Base-by-base conservation (phyloP, 2,113 vertebrate genomes). In the Phycodurus eques region DNA sequence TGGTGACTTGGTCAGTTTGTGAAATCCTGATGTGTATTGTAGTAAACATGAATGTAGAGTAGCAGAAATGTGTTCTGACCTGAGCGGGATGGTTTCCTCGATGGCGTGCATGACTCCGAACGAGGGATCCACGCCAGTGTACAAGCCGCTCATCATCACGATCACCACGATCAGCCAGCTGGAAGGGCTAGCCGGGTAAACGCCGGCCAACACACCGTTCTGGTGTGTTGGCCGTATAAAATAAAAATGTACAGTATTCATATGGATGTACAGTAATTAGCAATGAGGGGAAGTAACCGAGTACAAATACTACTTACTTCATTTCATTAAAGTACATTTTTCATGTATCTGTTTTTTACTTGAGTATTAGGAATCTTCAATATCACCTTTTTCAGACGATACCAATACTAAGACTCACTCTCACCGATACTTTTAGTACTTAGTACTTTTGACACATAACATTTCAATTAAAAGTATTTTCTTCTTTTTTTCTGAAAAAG, bases 151-250 rank as follows among this genome's bases (percentile, higher is more conserved):
- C 81, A 97, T 92, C 2, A 96, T 97, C 10, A 93, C 88, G 56
- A 95, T 85, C 42, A 96, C 92, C 31, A 97, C 90, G 0, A 95
- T 93, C 81, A 99, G 87, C 97, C 96, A 99, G 85, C 96, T 95
- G 83, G 94, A 95, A 0, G 96, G 97, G 76, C 96, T 96, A 20
- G 96, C 96, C 0, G 97, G 97, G 82, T 97, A 99, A n/a, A 99
- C 95, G 0, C 95, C 96, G 11, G 89, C 94, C 68, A 96, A 90
- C 72, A 99, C 88, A 20, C 95, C 93, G 80, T 98, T 99, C 97
- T 98, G n/a, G n/a, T n/a, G n/a, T n/a, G n/a, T n/a, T n/a, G 92
- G 51, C 17, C 56, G n/a, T n/a, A n/a, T n/a, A n/a, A n/a, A 73
- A 0, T 14, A 70, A 71, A 44, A 43, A 47, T 19, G 69, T 11